Base-by-base conservation (phyloP, 2,797 vertebrate genomes). In the Cuculus canorus region DNA sequence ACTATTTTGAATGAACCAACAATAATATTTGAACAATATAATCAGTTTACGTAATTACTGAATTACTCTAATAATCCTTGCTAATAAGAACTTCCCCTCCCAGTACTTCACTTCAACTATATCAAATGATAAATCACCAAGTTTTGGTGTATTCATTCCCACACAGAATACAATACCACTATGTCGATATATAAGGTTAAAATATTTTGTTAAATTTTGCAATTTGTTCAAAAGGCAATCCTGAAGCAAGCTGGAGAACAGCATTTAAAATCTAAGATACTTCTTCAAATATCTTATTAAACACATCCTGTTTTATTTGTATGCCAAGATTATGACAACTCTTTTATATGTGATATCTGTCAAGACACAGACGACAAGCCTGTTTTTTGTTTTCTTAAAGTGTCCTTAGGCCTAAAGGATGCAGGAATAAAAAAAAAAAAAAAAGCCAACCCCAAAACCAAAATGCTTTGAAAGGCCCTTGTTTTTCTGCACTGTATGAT, bases 281-380 rank as follows among this genome's bases (percentile, higher is more conserved):
- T 96, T 81, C 95, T 92, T 87, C 93, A 95, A 93, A 69, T 92
- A 82, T 82, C 79, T 86, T 96, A 95, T 86, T 96, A 91, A 92
- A 95, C 83, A 95, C 76, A 95, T 96, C 94, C 80, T 95, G 93
- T 86, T 90, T 84, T 92, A 88, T 76, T 66, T 95, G 50, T 60
- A 86, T 85, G 92, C 90, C 64, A 78, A 93, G 56, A 82, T 86
- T 92, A 95, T 93, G 83, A 78, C 78, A 95, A 64, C 88, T 93
- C 64, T 54, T 80, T 86, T 90, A 80, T 52, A 81, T 95, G 90
- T 89, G 95, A 94, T 93, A 92, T 92, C 91, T 96, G 93, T 84
- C 87, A 96, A 87, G 75, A 95, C 86, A 96, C 93, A 96, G 93
- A 93, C 77, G 93, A 97, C 50, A 94, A 92, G 91, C 53, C 54